phyloP scores from a whole-genome alignment of 1,140 invertebrate genomes.

The Archivesica marissinica region DNA sequence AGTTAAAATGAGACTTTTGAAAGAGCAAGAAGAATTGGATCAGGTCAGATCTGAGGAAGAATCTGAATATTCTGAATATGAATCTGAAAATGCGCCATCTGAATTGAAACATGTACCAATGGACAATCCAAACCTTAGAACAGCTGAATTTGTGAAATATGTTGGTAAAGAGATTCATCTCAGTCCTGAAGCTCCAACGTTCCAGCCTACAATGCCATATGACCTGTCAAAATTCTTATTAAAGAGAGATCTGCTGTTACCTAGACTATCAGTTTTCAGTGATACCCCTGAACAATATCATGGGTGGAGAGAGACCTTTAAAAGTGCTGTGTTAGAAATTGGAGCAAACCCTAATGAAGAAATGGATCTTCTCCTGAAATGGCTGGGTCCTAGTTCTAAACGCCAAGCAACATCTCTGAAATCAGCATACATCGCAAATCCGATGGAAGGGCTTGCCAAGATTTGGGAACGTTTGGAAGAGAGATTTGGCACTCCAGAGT shows the following conservation, averaged over 20 bases:
- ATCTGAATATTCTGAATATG: not conserved
- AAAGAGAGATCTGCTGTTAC: slow-evolving; percentile 20
- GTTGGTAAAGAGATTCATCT: not conserved
- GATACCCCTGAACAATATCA: slow-evolving; percentile 26
- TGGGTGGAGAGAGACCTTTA: slow-evolving; percentile 29
- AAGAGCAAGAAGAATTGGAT: not conserved
- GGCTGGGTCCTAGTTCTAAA: slow-evolving; percentile 1
- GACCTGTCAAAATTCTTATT: slow-evolving; percentile 16
- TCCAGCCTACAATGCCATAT: not conserved
- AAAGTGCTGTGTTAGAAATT: not conserved
- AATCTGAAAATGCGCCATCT: not conserved
- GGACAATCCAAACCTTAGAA: not conserved
- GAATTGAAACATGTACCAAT: not conserved
- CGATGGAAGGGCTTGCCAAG: not conserved
- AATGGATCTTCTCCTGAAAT: slow-evolving; percentile 33
- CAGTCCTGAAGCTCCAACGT: not conserved
- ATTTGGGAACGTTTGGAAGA: slow-evolving; percentile 47
- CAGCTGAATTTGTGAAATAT: not conserved
- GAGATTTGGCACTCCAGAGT: slow-evolving; percentile 30
- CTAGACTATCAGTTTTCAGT: not conserved
- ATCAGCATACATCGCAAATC: not conserved
- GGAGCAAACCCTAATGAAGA: not conserved
- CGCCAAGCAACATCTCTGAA: slow-evolving; percentile 18
- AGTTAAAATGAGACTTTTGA: not conserved
- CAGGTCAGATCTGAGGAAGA: not conserved